Percentiles rank a stretch among this genome's conserved stretches.
Evolutionary conservation across 2,888 invertebrate species (phyloP).

Genomic region (Scelioninae gen. 1): DNA sequence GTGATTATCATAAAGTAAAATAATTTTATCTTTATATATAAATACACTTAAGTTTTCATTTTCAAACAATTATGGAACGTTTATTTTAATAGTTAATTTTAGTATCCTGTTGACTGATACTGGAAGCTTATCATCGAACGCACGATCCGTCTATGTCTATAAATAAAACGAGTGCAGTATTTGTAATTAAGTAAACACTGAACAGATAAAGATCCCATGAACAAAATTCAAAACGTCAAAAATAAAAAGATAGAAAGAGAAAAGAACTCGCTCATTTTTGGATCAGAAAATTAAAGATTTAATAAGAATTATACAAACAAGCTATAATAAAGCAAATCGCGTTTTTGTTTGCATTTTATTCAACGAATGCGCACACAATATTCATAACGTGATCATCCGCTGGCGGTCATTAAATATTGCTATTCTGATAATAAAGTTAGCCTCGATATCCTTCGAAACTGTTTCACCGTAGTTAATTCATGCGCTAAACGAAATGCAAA

Average conservation of each 20-base stretch:
- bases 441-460: conserved; percentile 50
- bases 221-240: neutral
- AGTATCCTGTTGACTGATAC: conserved; percentile 1
- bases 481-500: conserved; percentile 56
- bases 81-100: neutral
- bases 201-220: neutral
- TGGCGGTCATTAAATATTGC: conserved; percentile 30
- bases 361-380: conserved; percentile 25
- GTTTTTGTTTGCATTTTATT: conserved; percentile 11
- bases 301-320: neutral
- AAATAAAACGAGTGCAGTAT: conserved; percentile 33
- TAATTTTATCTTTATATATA: too few relatives aligned
- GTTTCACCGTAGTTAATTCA: conserved; percentile 53
- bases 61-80: too few relatives aligned
- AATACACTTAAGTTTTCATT: too few relatives aligned
- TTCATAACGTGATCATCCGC: conserved; percentile 32
- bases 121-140: conserved; percentile 21
- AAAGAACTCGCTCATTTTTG: too few relatives aligned
- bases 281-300: neutral
- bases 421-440: conserved; percentile 42
- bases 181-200: conserved; percentile 10
- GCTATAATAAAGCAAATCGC: neutral
- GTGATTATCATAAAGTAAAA: too few relatives aligned
- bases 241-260: too few relatives aligned
- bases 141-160: conserved; percentile 31